Evolutionary conservation across 37 sponge, comb jelly and placozoan species (phyloP), one percentile per base, ranked within the genome.

Genomic region (Amphimedon queenslandica): DNA sequence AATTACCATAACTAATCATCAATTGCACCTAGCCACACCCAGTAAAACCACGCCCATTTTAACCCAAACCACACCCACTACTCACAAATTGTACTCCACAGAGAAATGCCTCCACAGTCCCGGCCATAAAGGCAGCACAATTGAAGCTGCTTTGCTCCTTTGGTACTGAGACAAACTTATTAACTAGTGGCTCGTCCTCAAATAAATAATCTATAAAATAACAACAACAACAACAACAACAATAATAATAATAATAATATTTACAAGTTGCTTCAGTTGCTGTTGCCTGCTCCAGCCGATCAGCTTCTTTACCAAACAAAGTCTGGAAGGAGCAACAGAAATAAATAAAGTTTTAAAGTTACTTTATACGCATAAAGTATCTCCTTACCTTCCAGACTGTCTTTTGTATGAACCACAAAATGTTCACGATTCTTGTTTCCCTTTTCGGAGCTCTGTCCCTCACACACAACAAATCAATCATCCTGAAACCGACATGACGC

Each of bases 291-390:
- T 97, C 99, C 51, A 97, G 36, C 37, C 93, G 84, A 67, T 97
- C 99, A 30, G 99, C 99, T 60, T 97, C 99, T 40, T 94, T 97
- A 20, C 94, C 94, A 85, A 97, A 97, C 58, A 93, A 55, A 25
- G 82, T 90, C 89, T 92, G 37, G 21, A 40, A 47, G 29, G 37
- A 72, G 16, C 3, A 36, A 21, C 61, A 69, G 32, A 13, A 63
- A n/a, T n/a, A n/a, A 8, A 70, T 10, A 63, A 11, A n/a, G n/a
- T n/a, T n/a, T n/a, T n/a, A n/a, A n/a, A n/a, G n/a, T n/a, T n/a
- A n/a, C n/a, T n/a, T n/a, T n/a, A n/a, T n/a, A n/a, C n/a, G n/a
- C n/a, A n/a, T n/a, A n/a, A n/a, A n/a, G n/a, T n/a, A n/a, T n/a
- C 11, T 28, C 24, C 64, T 13, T 29, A 92, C 93, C 82, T 89